Base-by-base conservation (phyloP, 1,140 invertebrate genomes). In the Leucophenga varia region DNA sequence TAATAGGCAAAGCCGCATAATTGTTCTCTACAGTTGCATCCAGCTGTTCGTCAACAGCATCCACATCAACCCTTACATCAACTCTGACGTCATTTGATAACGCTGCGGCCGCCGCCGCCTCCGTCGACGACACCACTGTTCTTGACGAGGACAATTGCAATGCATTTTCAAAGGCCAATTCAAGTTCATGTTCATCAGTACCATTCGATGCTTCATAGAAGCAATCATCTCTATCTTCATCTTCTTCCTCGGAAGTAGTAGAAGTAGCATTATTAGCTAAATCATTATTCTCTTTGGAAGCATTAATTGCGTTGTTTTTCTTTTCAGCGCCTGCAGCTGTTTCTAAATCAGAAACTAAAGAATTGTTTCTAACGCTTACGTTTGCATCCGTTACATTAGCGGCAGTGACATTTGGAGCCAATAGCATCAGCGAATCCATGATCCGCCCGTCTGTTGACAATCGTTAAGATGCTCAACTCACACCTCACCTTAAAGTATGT, bases 141-240 rank as follows among this genome's bases (percentile, higher is more conserved):
- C 6, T 12, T 28, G 6, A 28, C 6, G 6, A 28, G 6, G 25
- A 30, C 37, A 68, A 21, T 16, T 57, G 60, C 38, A 70, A 48
- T 25, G 65, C 52, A 51, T 61, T 61, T 45, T 69, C 56, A 18
- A 65, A 70, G 48, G 59, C 50, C 43, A 53, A 54, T 38, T 70
- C 65, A 22, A 69, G 58, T 38, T 69, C 25, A 35, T 5, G 9
- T 14, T 35, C 64, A 19, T 60, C 61, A 40, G 57, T 64, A 42
- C 61, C 57, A 19, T 64, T 64, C 28, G 59, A 46, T 32, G 64
- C 56, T 44, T 67, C 63, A 7, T 55, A 67, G 20, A 50, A 68
- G 25, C 6, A 6, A 14, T 53, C 68, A 45, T 52, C 49, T 20
- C 69, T 58, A 18, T 58, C 65, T 3, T 52, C 46, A 43, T 72